These are phyloP conservation scores for Acropora yongei DNA, from an alignment of 64 coral and sea anemone genomes.

Conservation along the genomic window DNA sequence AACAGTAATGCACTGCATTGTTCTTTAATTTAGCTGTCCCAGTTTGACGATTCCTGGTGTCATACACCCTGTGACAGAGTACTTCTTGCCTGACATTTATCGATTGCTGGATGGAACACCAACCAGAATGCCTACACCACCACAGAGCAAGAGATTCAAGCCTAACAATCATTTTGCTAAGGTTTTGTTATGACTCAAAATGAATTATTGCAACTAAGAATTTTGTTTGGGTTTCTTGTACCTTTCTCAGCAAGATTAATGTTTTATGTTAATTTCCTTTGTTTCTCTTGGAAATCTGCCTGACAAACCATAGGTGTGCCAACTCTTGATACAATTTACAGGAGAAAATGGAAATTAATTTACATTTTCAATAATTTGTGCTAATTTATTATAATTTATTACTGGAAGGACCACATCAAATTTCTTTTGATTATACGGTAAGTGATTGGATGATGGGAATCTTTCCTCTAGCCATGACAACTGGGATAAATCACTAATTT, in stretches of 20 bases:
- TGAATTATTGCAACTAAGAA: too few species aligned
- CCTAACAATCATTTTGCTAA: conserved; percentile 1
- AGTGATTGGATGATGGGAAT: too few species aligned
- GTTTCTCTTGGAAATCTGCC: too few species aligned
- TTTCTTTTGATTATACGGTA: too few species aligned
- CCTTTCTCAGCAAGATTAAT: background rate
- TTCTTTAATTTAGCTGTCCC: conserved; percentile 47
- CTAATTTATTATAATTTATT: too few species aligned
- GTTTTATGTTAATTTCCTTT: too few species aligned
- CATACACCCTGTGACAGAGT: conserved; percentile 76
- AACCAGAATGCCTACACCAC: background rate
- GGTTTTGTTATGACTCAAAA: background rate
- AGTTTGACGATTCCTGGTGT: conserved; percentile 82
- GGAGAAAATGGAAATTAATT: too few species aligned
- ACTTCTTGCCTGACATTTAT: conserved; percentile 69
- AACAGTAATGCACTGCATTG: background rate
- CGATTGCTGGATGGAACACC: conserved; percentile 54
- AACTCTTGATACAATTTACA: too few species aligned
- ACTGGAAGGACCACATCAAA: too few species aligned
- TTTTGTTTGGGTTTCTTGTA: background rate
- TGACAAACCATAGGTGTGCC: too few species aligned
- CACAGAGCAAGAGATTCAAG: conserved; percentile 79
- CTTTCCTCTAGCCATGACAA: too few species aligned
- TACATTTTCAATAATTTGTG: too few species aligned
- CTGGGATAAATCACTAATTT: background rate